Base-by-base conservation (phyloP, 2,888 invertebrate species). In the Gastrophysa polygoni region DNA sequence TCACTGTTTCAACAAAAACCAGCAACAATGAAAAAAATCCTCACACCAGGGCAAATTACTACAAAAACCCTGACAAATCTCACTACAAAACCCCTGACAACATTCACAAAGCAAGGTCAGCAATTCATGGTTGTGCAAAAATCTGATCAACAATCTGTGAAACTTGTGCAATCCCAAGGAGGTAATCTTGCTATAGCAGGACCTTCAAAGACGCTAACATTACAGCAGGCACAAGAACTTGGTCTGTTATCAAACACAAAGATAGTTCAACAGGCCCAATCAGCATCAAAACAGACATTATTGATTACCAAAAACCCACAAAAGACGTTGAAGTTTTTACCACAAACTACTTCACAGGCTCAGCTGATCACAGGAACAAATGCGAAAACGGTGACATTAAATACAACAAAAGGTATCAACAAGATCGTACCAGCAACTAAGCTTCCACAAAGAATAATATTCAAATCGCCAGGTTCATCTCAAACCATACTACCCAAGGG, bases 351-450 rank as follows among this genome's bases (percentile, higher is more conserved):
- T 32, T 21, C 71, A 6, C 63, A 68, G 1, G 62, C 70, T 28
- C 65, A 71, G 20, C 66, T 71, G 18, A 73, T 77, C 0, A 82
- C 81, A 38, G 82, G 57, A 7, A 50, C 61, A 3, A 64, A 46
- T 43, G 52, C 69, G 20, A 76, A 83, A 78, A 80, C 84, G 1
- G 82, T 87, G 58, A 75, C 82, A 11, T 51, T 73, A 46, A 74
- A 64, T 47, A 71, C 78, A 69, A 61, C 88, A 7, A 90, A 91
- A 80, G 88, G 91, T 11, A 89, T 91, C 0, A 85, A 90, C 28
- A 91, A 89, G 81, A 86, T 91, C 68, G 81, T 90, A 64, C 89
- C 91, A 10, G 87, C 88, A 5, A 86, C 88, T 82, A 80, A 79
- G 64, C 82, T 78, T 63, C 79, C 83, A 0, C 86, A 86, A 66